phyloP scores from a whole-genome alignment of 2,797 vertebrate species.

The Telmatherina bonti region DNA sequence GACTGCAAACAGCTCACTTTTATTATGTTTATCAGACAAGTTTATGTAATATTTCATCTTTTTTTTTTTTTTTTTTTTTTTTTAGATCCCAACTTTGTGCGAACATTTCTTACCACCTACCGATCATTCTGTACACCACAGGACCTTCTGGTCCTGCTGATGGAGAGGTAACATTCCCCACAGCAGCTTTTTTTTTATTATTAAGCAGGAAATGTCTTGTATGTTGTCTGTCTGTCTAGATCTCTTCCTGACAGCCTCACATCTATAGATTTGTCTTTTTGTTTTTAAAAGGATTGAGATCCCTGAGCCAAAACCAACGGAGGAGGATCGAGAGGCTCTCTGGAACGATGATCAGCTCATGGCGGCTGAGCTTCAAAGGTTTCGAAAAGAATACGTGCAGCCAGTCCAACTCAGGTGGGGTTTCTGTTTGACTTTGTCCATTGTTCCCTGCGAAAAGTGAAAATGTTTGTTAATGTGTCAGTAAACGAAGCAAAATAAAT shows the following conservation, averaged over 20 bases:
- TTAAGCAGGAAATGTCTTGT: neutral
- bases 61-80: slow-evolving; percentile 88
- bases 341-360: slow-evolving; percentile 97
- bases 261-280: neutral
- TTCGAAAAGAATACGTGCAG: slow-evolving; percentile 97
- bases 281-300: slow-evolving; percentile 90
- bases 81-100: slow-evolving; percentile 99
- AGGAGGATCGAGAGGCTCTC: slow-evolving; percentile 91
- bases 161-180: slow-evolving; percentile 86
- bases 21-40: neutral
- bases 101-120: slow-evolving; percentile 98
- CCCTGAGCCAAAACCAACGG: slow-evolving; percentile 94
- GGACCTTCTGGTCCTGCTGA: slow-evolving; percentile 92
- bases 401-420: slow-evolving; percentile 96
- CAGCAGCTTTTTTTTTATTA: neutral
- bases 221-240: neutral
- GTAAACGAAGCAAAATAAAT: neutral
- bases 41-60: slow-evolving; percentile 15
- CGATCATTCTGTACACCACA: slow-evolving; percentile 98
- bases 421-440: neutral
- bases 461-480: fast-evolving
- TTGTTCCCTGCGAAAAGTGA: neutral
- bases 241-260: neutral
- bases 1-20: neutral
- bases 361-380: slow-evolving; percentile 94